phyloP scores from a whole-genome alignment of 1,140 invertebrate genomes.

The Macrotrachela quadricornifera region DNA sequence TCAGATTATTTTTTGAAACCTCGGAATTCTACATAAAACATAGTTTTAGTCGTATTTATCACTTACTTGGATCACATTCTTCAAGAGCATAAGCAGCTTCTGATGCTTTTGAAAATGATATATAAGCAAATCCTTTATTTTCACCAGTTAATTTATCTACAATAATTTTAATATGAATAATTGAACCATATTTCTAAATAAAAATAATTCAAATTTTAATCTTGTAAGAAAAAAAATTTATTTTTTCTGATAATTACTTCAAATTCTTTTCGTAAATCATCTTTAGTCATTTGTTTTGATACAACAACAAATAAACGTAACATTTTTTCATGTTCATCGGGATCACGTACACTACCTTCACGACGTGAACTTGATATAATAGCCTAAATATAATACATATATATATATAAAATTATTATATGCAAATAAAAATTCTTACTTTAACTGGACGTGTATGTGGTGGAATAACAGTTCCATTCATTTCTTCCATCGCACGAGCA shows the following conservation, averaged over 20 bases:
- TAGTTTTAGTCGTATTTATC: too few relatives aligned
- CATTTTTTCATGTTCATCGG: background rate
- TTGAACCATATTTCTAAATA: background rate
- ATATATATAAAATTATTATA: background rate
- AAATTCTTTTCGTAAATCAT: background rate
- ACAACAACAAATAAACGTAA: background rate
- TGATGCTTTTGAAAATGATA: background rate
- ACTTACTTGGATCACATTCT: background rate
- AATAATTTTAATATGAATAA: background rate
- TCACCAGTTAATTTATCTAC: background rate
- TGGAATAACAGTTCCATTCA: background rate
- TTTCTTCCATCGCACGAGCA: background rate
- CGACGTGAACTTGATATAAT: background rate
- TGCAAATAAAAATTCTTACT: background rate
- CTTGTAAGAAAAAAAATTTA: too few relatives aligned
- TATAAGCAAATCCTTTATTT: background rate
- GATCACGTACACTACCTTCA: background rate
- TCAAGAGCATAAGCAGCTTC: background rate
- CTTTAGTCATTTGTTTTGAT: background rate
- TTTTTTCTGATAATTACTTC: background rate
- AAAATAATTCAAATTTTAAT: too few relatives aligned
- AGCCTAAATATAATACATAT: background rate
- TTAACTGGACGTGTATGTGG: background rate
- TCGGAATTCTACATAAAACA: background rate
- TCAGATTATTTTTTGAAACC: too few relatives aligned